A percentile compares a stretch with the other conserved stretches of the same genome.
phyloP scores from a whole-genome alignment of 2,797 vertebrate species.

The Dendrocincla tyrannina region DNA sequence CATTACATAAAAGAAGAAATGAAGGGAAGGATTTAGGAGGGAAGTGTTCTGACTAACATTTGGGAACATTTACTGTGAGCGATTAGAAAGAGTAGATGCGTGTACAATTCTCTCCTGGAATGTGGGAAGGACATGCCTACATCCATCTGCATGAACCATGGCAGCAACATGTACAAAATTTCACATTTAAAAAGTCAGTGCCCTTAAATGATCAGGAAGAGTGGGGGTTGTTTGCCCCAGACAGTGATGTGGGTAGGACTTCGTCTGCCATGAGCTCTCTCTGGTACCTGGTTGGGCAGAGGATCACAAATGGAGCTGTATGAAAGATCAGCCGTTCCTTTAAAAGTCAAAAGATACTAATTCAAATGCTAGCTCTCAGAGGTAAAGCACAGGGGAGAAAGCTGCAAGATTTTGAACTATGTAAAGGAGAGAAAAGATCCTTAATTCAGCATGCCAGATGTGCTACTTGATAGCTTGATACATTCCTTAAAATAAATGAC shows the following conservation, averaged over 20 bases:
- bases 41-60: conserved; percentile 22
- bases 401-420: not conserved
- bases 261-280: not conserved
- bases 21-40: conserved; percentile 7
- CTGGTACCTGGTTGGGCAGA: not conserved
- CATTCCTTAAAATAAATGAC: not conserved
- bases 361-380: not conserved
- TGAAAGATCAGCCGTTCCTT: not conserved
- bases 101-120: not conserved
- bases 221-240: not conserved
- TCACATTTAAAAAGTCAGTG: fast-evolving
- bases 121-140: conserved; percentile 30
- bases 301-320: not conserved
- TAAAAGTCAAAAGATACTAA: not conserved
- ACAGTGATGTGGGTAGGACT: not conserved
- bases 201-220: not conserved
- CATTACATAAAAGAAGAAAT: not conserved
- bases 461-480: not conserved
- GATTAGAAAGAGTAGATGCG: not conserved
- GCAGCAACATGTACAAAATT: not conserved
- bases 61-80: not conserved
- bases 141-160: not conserved
- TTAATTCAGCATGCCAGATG: not conserved
- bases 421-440: not conserved
- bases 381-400: not conserved